Base-by-base conservation (phyloP, 2,797 vertebrate species). In the Lithobates pipiens region DNA sequence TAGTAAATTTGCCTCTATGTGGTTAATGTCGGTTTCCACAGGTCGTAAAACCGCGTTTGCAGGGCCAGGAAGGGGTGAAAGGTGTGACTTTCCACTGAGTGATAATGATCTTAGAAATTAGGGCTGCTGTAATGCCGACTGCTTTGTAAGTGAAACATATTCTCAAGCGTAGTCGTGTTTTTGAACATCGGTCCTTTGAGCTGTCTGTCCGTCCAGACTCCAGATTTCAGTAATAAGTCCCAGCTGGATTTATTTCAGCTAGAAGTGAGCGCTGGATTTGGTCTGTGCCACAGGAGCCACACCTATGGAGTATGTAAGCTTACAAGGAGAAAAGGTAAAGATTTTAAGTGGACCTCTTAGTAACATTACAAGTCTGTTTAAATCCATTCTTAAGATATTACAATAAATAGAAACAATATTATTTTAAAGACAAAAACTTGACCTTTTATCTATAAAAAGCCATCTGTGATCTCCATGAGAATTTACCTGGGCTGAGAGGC, bases 31-130 rank as follows among this genome's bases (percentile, higher is more conserved):
- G 63, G 42, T 76, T 76, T 83, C 82, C 46, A 69, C 82, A 83
- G 42, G 39, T 76, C 73, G 73, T 83, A 83, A 75, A 83, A 69
- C 21, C 1, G 16, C 36, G 42, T 77, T 54, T 76, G 82, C 61
- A 70, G 76, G 61, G 74, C 73, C 23, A 44, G 82, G 73, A 69
- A 69, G 82, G 44, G 65, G 44, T 29, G 29, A 83, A 76, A 83
- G 73, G 82, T 70, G 72, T 65, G 67, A 73, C 46, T 81, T 65
- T 80, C 72, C 72, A 73, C 84, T 75, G 71, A 71, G 84, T 76
- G 78, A 85, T 76, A 80, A 81, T 85, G 70, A 85, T 85, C 78
- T 81, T 76, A 80, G 70, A 85, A 80, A 85, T 61, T 80, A 76
- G 71, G 63, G 29, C 67, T 81, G 63, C 65, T 57, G 50, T 82